Evolutionary conservation across 2,113 vertebrate genomes (phyloP), one percentile per base, ranked within the genome.

Genomic region (Nettapus auritus): DNA sequence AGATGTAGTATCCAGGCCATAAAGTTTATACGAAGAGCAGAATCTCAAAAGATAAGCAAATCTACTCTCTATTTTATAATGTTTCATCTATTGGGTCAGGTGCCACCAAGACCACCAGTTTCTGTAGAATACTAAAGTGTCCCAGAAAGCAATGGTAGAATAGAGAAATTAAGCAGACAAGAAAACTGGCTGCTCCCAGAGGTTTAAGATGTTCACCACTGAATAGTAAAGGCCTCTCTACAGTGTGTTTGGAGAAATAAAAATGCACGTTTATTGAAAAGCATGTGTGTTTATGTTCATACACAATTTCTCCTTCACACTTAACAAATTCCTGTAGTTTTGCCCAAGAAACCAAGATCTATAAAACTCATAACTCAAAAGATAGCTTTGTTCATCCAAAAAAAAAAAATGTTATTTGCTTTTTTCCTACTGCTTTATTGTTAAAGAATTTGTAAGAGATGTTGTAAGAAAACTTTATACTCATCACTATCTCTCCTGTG

Each of bases 271-370:
- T 77, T 42, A 63, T 46, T 59, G 63, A 82, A 82, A 88, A 42
- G 17, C 18, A 31, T 40, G 18, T 42, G 67, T 36, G 11, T 31
- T 15, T 31, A 15, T 0, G 0, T 52, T 50, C 20, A 42, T 26
- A 63, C 23, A 63, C 70, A 91, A 38, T 82, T 82, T 75, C 29
- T 80, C 38, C 36, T 31, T 36, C 19, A 53, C 26, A 44, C 48
- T 34, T 78, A 3, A 44, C 64, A 88, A 88, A 60, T 55, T 29
- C 46, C 11, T 44, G n/a, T 9, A 16, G 4, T 38, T 82, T 86
- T 69, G 25, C 21, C 36, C 34, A 20, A 68, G 11, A 31, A 78
- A 71, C 15, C 22, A 46, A 63, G 34, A 57, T 46, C n/a, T 63
- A 13, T 13, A 29, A 60, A 60, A 36, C 34, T 48, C 60, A 44